phyloP scores from a whole-genome alignment of 2,888 invertebrate species.

The Oscheius sp. region DNA sequence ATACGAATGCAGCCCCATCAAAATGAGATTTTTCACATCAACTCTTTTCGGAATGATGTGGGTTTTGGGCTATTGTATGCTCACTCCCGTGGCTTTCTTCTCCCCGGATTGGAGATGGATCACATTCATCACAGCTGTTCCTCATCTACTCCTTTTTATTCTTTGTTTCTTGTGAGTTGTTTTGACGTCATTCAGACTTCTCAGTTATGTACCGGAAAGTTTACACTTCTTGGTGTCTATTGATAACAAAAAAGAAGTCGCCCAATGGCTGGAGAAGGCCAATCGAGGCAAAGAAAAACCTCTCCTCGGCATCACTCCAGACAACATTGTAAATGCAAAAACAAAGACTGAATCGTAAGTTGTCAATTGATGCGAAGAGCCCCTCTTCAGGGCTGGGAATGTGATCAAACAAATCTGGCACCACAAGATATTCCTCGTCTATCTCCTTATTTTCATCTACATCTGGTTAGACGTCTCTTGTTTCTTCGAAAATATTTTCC shows the following conservation, averaged over 20 bases:
- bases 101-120: slow-evolving; percentile 26
- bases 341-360: slow-evolving; percentile 5
- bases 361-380: not conserved
- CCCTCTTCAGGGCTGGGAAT: not conserved
- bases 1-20: slow-evolving; percentile 58
- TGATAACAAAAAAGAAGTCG: not conserved
- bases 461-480: slow-evolving; percentile 34
- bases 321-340: not conserved
- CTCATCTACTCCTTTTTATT: not conserved
- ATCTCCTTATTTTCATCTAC: slow-evolving; percentile 35
- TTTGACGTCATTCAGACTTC: not conserved
- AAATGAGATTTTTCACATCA: slow-evolving; percentile 58
- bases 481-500: not conserved
- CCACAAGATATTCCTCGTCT: slow-evolving; percentile 31
- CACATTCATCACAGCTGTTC: not conserved
- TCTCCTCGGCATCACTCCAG: not conserved
- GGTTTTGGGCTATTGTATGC: slow-evolving; percentile 57
- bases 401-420: slow-evolving; percentile 20
- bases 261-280: not conserved
- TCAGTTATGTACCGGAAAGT: slow-evolving; percentile 32
- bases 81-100: slow-evolving; percentile 27
- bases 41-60: slow-evolving; percentile 60
- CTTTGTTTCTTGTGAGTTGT: not conserved
- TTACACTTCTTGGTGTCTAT: slow-evolving; percentile 30
- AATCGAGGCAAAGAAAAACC: not conserved